Percentiles rank a stretch among this genome's conserved stretches.
phyloP scores from a whole-genome alignment of 2,888 invertebrate species.

The Crematogaster levior region DNA sequence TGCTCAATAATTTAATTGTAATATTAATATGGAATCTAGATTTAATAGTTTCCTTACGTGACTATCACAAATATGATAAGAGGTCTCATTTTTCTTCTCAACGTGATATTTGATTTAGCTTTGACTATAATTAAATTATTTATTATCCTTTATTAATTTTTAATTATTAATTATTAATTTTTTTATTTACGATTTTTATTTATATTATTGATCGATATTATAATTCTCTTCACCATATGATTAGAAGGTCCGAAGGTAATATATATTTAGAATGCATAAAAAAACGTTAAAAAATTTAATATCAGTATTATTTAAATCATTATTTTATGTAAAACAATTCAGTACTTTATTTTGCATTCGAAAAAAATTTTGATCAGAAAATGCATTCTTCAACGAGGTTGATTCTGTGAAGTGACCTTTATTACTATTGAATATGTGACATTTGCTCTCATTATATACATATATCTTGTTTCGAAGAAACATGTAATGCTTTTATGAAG shows the following conservation, averaged over 20 bases:
- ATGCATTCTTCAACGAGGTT: background rate
- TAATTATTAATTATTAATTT: no score
- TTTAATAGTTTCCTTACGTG: background rate
- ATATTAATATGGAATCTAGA: background rate
- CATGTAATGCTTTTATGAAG: no score
- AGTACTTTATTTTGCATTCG: background rate
- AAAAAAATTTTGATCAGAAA: background rate
- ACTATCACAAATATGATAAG: background rate
- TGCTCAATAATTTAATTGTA: background rate
- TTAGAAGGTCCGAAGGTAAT: background rate
- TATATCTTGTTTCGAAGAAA: conserved; percentile 6
- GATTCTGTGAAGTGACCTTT: conserved; percentile 36
- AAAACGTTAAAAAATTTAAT: no score
- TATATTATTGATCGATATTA: background rate
- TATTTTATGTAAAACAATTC: no score
- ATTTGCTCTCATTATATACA: background rate
- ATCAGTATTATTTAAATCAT: no score
- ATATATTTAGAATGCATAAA: no score
- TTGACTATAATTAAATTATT: no score
- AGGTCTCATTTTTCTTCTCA: background rate
- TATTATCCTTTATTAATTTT: no score
- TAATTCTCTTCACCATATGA: background rate
- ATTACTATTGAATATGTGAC: conserved; percentile 10
- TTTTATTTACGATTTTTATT: no score
- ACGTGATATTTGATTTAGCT: no score